A percentile compares a stretch with the other conserved stretches of the same genome.
These are phyloP conservation scores for Isoperla grammatica DNA, from an alignment of 2,888 invertebrate species.

Conservation along the genomic window DNA sequence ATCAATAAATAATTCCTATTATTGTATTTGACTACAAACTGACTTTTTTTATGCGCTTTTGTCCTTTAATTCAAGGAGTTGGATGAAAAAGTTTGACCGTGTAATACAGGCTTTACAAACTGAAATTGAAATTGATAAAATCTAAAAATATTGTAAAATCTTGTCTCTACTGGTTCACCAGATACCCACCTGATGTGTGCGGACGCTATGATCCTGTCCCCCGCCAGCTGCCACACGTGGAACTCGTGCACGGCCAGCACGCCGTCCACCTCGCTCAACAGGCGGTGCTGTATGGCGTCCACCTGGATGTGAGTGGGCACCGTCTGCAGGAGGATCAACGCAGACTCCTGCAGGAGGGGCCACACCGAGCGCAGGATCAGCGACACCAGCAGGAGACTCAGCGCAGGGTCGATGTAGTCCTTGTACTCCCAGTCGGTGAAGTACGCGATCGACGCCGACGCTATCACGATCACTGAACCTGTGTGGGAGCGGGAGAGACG, in stretches of 20 bases:
- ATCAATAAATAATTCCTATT: no score
- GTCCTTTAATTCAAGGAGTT: no score
- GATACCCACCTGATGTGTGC: slow-evolving; percentile 86
- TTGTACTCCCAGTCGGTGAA: slow-evolving; percentile 49
- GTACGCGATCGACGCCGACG: slow-evolving; percentile 65
- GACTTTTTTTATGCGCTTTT: no score
- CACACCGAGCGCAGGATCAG: slow-evolving; percentile 85
- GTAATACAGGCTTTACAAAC: no score
- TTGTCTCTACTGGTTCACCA: no score
- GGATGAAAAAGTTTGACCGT: no score
- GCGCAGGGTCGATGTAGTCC: slow-evolving; percentile 89
- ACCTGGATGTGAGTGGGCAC: slow-evolving; percentile 97
- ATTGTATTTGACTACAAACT: no score
- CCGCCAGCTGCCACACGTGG: slow-evolving; percentile 97
- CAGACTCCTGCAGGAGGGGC: slow-evolving; percentile 90
- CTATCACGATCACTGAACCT: slow-evolving; percentile 87
- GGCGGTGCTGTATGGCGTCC: slow-evolving; percentile 81
- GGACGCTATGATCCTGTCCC: slow-evolving; percentile 93
- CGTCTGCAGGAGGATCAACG: slow-evolving; percentile 92
- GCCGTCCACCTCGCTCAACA: slow-evolving; percentile 87
- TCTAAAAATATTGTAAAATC: no score
- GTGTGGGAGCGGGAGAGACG: no score
- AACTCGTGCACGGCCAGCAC: slow-evolving; percentile 96
- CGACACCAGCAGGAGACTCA: slow-evolving; percentile 83
- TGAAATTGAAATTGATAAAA: no score